phyloP scores from a whole-genome alignment of 2,797 vertebrate species.

The Lacerta viridis region DNA sequence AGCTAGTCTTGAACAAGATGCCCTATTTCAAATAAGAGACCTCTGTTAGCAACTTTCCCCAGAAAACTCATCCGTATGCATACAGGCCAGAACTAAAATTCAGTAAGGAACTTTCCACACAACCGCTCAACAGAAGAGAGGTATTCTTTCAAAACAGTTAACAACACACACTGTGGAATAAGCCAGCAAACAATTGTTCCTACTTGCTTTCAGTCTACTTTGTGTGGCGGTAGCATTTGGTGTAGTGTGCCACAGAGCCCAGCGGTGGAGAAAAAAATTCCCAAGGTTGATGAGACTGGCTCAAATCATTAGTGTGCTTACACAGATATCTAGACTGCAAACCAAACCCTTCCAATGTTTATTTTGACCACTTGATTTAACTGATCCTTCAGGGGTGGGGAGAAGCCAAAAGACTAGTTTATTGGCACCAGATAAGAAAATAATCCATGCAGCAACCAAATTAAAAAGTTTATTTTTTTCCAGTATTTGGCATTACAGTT shows the following conservation, averaged over 20 bases:
- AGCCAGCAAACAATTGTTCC: not conserved
- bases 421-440: constrained; percentile 5
- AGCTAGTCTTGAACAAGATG: not conserved
- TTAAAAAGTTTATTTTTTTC: constrained; percentile 4
- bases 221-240: not conserved
- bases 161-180: not conserved
- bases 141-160: not conserved
- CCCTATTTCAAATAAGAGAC: not conserved
- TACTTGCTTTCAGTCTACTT: not conserved
- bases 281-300: not conserved
- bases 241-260: not conserved
- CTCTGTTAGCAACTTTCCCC: not conserved
- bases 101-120: not conserved
- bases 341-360: constrained; percentile 1
- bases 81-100: not conserved
- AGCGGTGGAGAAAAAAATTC: not conserved
- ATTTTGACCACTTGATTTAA: not conserved
- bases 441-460: constrained; percentile 23
- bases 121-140: not conserved
- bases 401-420: not conserved
- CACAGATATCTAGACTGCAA: not conserved
- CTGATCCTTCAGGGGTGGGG: not conserved
- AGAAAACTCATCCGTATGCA: not conserved
- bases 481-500: constrained; percentile 36
- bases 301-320: not conserved